phyloP scores from a whole-genome alignment of 2,113 vertebrate genomes.

The Neogale vison region DNA sequence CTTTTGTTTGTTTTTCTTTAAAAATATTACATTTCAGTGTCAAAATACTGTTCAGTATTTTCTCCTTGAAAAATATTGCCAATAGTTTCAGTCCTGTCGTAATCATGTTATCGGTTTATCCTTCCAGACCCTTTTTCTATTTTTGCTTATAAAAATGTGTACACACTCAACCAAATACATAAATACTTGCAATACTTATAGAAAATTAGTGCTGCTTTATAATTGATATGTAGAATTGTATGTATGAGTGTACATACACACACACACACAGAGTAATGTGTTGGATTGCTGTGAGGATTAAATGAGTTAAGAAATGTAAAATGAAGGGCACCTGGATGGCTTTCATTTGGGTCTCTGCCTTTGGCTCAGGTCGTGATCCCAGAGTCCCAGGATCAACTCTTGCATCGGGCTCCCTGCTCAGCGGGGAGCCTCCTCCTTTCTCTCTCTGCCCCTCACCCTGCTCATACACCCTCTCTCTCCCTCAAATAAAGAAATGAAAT shows the following conservation, averaged over 20 bases:
- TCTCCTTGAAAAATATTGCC: neutral
- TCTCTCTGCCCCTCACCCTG: neutral
- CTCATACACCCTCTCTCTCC: neutral
- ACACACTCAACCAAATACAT: neutral
- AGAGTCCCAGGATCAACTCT: neutral
- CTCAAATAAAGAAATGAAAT: neutral
- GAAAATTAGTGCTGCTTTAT: neutral
- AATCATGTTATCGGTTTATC: neutral
- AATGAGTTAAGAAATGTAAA: conserved; percentile 9
- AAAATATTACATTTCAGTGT: neutral
- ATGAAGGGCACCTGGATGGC: neutral
- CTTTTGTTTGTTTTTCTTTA: neutral
- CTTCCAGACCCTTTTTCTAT: neutral
- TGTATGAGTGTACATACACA: neutral
- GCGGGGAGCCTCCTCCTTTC: neutral
- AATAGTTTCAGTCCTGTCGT: neutral
- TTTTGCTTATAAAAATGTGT: neutral
- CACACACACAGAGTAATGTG: neutral
- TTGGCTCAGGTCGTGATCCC: neutral
- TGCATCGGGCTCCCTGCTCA: neutral
- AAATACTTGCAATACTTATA: neutral
- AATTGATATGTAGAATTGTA: neutral
- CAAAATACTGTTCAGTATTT: neutral
- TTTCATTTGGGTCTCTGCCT: neutral
- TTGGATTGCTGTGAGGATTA: neutral